Evolutionary conservation across 2,797 vertebrate genomes (phyloP).

Genomic region (Anguilla anguilla): DNA sequence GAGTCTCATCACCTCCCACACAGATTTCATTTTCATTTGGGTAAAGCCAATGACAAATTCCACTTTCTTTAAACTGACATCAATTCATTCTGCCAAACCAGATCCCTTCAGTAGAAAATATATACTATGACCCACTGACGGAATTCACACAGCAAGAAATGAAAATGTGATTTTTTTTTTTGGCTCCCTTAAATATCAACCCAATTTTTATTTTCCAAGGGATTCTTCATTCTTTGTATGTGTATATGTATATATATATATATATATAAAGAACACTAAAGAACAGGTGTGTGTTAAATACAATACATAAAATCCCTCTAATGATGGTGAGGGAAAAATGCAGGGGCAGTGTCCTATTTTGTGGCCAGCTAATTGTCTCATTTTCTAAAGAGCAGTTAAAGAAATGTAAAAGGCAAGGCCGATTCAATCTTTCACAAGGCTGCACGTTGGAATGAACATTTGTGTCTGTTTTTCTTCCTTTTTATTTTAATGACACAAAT

Average conservation of each 20-base stretch:
- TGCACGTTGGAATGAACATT: neutral
- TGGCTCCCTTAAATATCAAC: neutral
- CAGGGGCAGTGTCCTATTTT: neutral
- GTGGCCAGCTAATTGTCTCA: neutral
- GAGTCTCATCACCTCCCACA: neutral
- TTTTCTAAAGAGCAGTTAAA: neutral
- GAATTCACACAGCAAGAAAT: neutral
- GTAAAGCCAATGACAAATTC: constrained; percentile 8
- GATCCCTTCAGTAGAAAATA: neutral
- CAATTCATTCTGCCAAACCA: neutral
- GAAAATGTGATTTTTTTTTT: neutral
- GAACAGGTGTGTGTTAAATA: neutral
- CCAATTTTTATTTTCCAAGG: neutral
- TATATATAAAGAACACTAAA: neutral
- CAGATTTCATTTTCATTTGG: neutral
- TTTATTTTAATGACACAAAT: neutral
- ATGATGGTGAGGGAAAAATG: neutral
- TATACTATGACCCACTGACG: neutral
- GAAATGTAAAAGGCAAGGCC: neutral
- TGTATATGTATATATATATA: neutral
- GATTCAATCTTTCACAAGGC: neutral
- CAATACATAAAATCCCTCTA: neutral
- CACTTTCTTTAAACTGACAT: neutral
- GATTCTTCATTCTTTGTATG: neutral
- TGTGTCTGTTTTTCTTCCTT: neutral